phyloP scores from a whole-genome alignment of 2,888 invertebrate genomes.

The Phorcus lineatus region DNA sequence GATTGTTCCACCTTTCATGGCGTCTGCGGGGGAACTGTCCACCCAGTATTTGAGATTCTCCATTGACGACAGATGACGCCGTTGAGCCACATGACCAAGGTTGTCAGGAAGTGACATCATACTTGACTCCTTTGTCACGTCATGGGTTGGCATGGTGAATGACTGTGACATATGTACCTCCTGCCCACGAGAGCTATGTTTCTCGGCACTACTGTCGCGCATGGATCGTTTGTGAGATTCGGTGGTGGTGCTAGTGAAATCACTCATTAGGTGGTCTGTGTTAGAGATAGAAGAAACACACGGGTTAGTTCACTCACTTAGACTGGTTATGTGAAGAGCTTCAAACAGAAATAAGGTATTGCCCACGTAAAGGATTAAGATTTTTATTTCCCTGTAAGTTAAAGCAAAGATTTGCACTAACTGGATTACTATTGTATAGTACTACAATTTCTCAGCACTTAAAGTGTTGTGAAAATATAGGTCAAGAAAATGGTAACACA shows the following conservation, averaged over 20 bases:
- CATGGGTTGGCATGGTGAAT: not conserved
- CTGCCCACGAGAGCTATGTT: not conserved
- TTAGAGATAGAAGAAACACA: not conserved
- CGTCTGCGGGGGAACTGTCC: not conserved
- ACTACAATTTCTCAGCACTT: too few species aligned
- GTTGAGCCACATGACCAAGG: not conserved
- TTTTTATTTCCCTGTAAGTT: too few species aligned
- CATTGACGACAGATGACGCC: conserved; percentile 14
- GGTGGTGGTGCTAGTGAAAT: not conserved
- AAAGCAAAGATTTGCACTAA: too few species aligned
- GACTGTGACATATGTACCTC: not conserved
- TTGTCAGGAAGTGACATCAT: not conserved
- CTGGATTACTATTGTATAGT: too few species aligned
- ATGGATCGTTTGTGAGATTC: not conserved
- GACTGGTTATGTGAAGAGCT: too few species aligned
- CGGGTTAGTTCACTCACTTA: not conserved
- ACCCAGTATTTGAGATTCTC: conserved; percentile 27
- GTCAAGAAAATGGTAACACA: too few species aligned
- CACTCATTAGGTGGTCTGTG: not conserved
- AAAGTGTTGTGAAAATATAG: too few species aligned
- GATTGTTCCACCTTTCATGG: not conserved
- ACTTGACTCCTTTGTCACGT: not conserved
- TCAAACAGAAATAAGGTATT: too few species aligned
- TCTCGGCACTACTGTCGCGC: not conserved
- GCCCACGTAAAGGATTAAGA: too few species aligned